These are phyloP conservation scores for Drosophila melanogaster DNA, from an alignment of 1,140 invertebrate genomes.

Conservation along the genomic window DNA sequence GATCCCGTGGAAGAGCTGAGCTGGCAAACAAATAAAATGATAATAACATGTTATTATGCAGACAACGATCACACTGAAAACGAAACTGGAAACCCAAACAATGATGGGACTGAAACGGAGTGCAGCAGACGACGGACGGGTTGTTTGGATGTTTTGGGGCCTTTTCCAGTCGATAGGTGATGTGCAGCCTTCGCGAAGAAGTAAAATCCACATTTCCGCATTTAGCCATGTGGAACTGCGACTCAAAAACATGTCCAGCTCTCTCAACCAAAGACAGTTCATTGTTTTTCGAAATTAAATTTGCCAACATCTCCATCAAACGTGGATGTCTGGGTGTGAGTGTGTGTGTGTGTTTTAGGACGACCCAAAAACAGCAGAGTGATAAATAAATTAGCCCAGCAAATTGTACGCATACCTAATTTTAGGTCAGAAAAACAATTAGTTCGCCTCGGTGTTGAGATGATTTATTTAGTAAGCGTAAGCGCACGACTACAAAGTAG, in stretches of 20 bases:
- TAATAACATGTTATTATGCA: conserved; percentile 77
- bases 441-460: conserved; percentile 11
- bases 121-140: conserved; percentile 29
- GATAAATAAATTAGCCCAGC: conserved; percentile 31
- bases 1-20: conserved; percentile 33
- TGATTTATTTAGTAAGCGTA: conserved; percentile 16
- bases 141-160: not conserved
- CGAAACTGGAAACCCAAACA: conserved; percentile 50
- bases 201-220: conserved; percentile 59
- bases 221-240: conserved; percentile 64
- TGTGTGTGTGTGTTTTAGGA: not conserved
- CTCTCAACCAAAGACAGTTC: conserved; percentile 41
- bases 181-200: conserved; percentile 41
- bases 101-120: conserved; percentile 59
- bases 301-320: conserved; percentile 43
- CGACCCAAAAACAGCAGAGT: conserved; percentile 8
- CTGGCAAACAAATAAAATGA: conserved; percentile 75
- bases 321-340: not conserved
- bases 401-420: conserved; percentile 20
- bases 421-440: conserved; percentile 31
- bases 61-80: conserved; percentile 55
- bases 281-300: conserved; percentile 52
- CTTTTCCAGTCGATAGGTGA: conserved; percentile 40
- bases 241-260: conserved; percentile 38
- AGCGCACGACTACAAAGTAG: conserved; percentile 36